Base-by-base conservation (phyloP, 1,140 invertebrate species). In the Lucilia sericata region DNA sequence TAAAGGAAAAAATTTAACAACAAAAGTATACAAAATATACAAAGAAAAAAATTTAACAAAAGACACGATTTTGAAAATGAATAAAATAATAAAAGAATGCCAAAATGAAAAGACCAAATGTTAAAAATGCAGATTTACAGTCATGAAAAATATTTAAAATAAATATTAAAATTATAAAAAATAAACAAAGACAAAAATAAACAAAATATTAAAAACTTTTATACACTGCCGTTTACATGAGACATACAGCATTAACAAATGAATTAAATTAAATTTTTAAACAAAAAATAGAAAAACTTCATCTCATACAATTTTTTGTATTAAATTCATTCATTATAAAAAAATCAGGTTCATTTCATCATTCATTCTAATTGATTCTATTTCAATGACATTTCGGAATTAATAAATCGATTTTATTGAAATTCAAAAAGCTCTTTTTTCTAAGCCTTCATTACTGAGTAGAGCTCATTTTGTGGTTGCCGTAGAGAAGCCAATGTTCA, bases 181-280 rank as follows among this genome's bases (percentile, higher is more conserved):
- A 30, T 30, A 2, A 7, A 21, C 21, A 70, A 70, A 65, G 2
- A 17, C 4, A 70, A 7, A 25, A 70, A 70, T 2, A 55, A 70
- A 70, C 7, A 70, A 70, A 70, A 21, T 70, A 70, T 70, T 21
- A 21, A 70, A 70, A 70, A 70, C n/a, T 70, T 70, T 70, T 70
- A 70, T 70, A 70, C 65, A 70, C 65, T 70, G 65, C 65, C 65
- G 65, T 70, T 70, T 70, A 70, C 65, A 70, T 70, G 19, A 70
- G 19, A 70, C 65, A 70, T 70, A 70, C 65, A 25, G n/a, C 65
- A 70, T 21, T 42, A 42, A 70, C 65, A 70, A 70, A 60, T 60
- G n/a, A 60, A 70, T 21, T 70, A 25, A 70, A 70, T 70, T 70
- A 5, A 70, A 70, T 14, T 49, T 49, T 49, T 14, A 1, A 55